Base-by-base conservation (phyloP, 2,888 invertebrate genomes). In the Andrena bicolor region DNA sequence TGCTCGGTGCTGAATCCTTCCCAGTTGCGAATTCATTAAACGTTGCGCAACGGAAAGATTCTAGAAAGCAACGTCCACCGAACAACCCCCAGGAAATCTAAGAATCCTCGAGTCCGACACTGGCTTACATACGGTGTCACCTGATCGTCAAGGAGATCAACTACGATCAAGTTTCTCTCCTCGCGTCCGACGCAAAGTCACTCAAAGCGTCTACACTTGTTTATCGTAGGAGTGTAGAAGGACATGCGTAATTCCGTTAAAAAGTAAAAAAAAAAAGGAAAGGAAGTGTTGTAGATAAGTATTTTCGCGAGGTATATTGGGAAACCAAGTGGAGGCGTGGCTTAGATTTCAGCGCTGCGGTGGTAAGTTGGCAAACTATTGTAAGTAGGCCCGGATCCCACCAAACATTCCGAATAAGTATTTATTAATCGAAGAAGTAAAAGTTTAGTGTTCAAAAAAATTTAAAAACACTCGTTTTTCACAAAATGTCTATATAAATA, bases 131-230 rank as follows among this genome's bases (percentile, higher is more conserved):
- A n/a, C 41, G 41, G 20, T 23, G 56, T 56, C 56, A 13, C 10
- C 23, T 26, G 56, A 56, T 56, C 51, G 51, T 51, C 56, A 56
- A 56, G 56, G 56, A 26, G 56, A 56, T 56, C 56, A 56, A 56
- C 56, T 56, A 13, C 3, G 20, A 56, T 56, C 56, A 26, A 56
- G 56, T 56, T 56, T 56, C 26, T 26, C 23, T 13, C 56, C 1
- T 51, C 20, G 41, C 16, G 41, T 41, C 1, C 16, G 13, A 41
- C 3, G 13, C 16, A 8, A 8, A 51, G 51, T 7, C 51, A 51
- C 2, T 51, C 23, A 13, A 26, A 53, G 8, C 53, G 23, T 23
- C 53, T 23, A 20, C 7, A 10, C 26, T 53, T 10, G 20, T 53
- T 7, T 51, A n/a, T 51, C 20, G n/a, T 16, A 49, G n/a, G 16